Evolutionary conservation across 2,113 vertebrate species (phyloP).

Genomic region (Azemiops feae): DNA sequence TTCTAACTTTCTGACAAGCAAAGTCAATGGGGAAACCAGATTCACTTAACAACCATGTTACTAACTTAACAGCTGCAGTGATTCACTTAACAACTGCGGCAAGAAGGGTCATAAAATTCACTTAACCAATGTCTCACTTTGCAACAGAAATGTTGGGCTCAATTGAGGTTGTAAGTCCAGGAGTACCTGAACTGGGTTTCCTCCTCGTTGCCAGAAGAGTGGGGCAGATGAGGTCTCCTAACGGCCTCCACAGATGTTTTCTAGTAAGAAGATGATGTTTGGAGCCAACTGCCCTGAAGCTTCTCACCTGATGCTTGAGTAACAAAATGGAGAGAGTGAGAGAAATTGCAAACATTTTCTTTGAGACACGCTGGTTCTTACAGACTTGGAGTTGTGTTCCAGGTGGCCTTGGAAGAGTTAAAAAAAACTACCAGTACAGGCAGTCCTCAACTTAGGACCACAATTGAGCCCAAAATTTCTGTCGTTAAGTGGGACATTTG

Average conservation of each 20-base stretch:
- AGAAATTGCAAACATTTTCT: neutral
- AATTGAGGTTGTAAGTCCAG: neutral
- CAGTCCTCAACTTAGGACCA: no score
- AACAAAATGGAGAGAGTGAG: neutral
- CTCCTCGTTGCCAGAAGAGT: neutral
- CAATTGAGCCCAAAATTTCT: no score
- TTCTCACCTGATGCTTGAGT: conserved; percentile 8
- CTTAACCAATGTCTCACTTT: no score
- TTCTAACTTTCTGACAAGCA: no score
- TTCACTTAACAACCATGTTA: no score
- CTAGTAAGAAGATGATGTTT: neutral
- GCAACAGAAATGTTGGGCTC: neutral
- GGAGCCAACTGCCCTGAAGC: conserved; percentile 6
- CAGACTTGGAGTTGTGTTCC: no score
- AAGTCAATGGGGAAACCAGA: no score
- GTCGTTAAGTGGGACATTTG: no score
- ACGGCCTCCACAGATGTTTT: neutral
- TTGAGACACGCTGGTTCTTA: neutral
- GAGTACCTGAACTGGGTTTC: neutral
- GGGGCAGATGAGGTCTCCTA: neutral
- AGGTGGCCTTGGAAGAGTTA: no score
- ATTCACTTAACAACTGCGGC: neutral
- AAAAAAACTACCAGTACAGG: no score
- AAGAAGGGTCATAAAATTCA: neutral
- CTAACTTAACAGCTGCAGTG: neutral